Conservation (phyloP, 1,140 invertebrate species). For the Lethrus apterus region DNA sequence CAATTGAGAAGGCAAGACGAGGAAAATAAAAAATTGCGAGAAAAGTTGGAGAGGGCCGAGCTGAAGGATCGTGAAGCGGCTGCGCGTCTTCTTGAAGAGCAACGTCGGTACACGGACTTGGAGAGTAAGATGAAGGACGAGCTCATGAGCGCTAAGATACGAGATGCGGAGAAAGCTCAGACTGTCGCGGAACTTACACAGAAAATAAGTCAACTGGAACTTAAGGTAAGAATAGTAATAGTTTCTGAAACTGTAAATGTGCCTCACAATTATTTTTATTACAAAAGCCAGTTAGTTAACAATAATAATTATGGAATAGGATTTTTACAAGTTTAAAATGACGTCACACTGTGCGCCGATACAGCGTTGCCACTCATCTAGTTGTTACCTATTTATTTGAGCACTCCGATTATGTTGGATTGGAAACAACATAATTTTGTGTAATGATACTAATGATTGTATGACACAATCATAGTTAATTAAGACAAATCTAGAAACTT, state of each 20-base stretch:
- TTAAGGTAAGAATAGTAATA: slow-evolving; percentile 72
- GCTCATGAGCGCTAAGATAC: slow-evolving; percentile 86
- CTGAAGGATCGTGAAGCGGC: slow-evolving; percentile 68
- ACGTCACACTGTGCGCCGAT: too few relatives aligned
- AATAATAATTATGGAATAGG: not conserved
- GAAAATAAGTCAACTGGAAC: slow-evolving; percentile 87
- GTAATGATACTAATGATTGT: too few relatives aligned
- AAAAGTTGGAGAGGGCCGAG: slow-evolving; percentile 65
- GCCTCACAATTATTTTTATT: slow-evolving; percentile 9
- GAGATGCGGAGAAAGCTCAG: slow-evolving; percentile 90
- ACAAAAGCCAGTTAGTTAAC: not conserved
- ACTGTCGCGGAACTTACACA: slow-evolving; percentile 90
- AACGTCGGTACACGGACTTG: slow-evolving; percentile 74
- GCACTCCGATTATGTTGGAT: too few relatives aligned
- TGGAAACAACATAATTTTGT: too few relatives aligned
- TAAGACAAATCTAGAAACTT: not conserved
- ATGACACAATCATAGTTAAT: too few relatives aligned
- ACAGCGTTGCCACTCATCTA: too few relatives aligned
- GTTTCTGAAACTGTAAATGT: too few relatives aligned
- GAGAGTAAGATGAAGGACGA: slow-evolving; percentile 92
- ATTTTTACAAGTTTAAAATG: too few relatives aligned
- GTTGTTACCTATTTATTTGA: too few relatives aligned
- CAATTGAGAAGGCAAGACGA: slow-evolving; percentile 91
- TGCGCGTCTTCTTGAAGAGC: slow-evolving; percentile 73
- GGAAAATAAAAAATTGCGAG: slow-evolving; percentile 75